phyloP scores from a whole-genome alignment of 1,140 invertebrate genomes.

The Drosophila nannoptera region DNA sequence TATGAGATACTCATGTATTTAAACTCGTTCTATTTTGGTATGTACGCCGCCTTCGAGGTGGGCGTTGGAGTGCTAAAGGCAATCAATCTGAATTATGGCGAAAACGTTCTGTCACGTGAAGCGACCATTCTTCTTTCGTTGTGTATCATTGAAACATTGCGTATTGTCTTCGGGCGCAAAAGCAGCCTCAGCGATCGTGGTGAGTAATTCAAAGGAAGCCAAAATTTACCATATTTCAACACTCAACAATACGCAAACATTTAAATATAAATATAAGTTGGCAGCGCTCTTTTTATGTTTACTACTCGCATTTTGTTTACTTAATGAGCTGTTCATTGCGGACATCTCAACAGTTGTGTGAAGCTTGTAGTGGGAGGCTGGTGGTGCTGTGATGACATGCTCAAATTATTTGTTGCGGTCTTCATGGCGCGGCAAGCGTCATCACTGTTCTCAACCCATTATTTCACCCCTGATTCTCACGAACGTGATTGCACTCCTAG shows the following conservation, averaged over 20 bases:
- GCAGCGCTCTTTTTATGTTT: slow-evolving; percentile 18
- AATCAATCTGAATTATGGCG: slow-evolving; percentile 87
- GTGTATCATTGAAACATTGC: slow-evolving; percentile 87
- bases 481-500: slow-evolving; percentile 43
- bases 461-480: slow-evolving; percentile 25
- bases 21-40: slow-evolving; percentile 91
- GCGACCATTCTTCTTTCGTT: slow-evolving; percentile 87
- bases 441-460: slow-evolving; percentile 18
- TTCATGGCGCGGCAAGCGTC: slow-evolving; percentile 38
- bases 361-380: slow-evolving; percentile 17
- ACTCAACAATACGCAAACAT: background rate
- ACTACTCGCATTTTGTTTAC: slow-evolving; percentile 38
- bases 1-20: slow-evolving; percentile 90
- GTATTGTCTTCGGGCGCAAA: slow-evolving; percentile 89
- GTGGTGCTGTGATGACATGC: slow-evolving; percentile 57
- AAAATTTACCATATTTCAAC: background rate
- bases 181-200: slow-evolving; percentile 92
- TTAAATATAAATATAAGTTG: background rate
- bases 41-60: slow-evolving; percentile 89
- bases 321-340: slow-evolving; percentile 30
- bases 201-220: slow-evolving; percentile 75
- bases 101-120: slow-evolving; percentile 86
- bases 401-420: slow-evolving; percentile 44
- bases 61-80: slow-evolving; percentile 88
- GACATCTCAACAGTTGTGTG: slow-evolving; percentile 29